Percentiles rank a stretch among this genome's conserved stretches.
Evolutionary conservation across 2,797 vertebrate species (phyloP).

Genomic region (Cebuella pygmaea): DNA sequence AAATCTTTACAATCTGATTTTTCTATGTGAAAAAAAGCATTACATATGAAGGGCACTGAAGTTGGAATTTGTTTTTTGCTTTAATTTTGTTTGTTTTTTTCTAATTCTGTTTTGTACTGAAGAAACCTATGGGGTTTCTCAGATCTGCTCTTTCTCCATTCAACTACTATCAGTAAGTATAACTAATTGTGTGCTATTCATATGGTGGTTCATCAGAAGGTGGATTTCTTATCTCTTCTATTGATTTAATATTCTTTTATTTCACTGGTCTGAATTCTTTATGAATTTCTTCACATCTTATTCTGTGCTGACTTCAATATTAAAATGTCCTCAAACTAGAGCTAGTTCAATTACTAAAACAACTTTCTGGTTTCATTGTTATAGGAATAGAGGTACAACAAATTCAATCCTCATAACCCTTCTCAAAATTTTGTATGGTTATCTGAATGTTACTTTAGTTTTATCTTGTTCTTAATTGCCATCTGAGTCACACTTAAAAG

Average conservation of each 20-base stretch:
- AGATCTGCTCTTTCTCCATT: background rate
- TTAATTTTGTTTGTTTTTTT: background rate
- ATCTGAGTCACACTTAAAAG: background rate
- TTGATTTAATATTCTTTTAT: background rate
- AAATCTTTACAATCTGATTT: background rate
- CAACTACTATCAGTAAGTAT: background rate
- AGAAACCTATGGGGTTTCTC: background rate
- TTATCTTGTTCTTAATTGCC: background rate
- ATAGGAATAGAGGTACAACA: background rate
- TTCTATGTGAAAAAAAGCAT: background rate
- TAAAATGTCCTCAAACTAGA: background rate
- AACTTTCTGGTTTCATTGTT: background rate
- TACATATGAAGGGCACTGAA: background rate
- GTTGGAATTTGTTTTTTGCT: background rate
- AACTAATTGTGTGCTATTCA: background rate
- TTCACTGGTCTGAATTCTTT: background rate
- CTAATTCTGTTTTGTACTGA: background rate
- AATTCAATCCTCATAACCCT: background rate
- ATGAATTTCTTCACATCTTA: background rate
- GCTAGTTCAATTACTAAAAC: background rate
- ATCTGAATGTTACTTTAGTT: background rate
- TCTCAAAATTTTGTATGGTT: background rate
- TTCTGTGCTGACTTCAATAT: background rate
- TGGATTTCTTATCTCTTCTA: background rate
- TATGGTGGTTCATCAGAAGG: accelerated